Evolutionary conservation across 2,113 vertebrate genomes (phyloP).

Genomic region (Zosterops lateralis): DNA sequence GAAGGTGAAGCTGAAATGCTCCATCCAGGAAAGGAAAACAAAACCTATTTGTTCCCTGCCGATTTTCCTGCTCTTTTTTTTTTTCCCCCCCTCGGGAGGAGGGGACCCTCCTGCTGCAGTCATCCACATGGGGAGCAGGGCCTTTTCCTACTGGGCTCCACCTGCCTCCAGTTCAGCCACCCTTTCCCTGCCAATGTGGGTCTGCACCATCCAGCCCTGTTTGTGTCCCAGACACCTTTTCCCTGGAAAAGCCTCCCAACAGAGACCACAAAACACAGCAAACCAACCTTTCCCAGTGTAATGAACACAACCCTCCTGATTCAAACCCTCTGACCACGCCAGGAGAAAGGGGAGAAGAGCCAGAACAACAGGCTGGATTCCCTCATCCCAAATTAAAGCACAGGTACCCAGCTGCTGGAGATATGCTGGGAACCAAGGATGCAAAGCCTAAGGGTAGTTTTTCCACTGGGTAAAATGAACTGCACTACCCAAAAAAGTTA

Average conservation of each 20-base stretch:
- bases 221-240: neutral
- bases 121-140: neutral
- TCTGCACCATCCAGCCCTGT: neutral
- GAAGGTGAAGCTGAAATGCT: conserved; percentile 24
- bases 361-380: accelerated
- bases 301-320: too few relatives aligned
- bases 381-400: neutral
- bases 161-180: neutral
- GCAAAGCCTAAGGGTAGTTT: neutral
- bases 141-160: neutral
- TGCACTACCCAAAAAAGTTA: too few relatives aligned
- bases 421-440: neutral
- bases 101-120: neutral
- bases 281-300: neutral
- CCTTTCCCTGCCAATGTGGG: accelerated
- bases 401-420: neutral
- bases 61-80: neutral
- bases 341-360: neutral
- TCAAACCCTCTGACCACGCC: neutral
- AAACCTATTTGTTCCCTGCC: neutral
- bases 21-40: conserved; percentile 9
- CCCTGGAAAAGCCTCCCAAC: accelerated
- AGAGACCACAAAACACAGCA: accelerated
- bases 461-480: neutral
- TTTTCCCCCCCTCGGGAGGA: accelerated